Evolutionary conservation across 2,797 vertebrate species (phyloP).

Genomic region (Gastrophryne carolinensis): DNA sequence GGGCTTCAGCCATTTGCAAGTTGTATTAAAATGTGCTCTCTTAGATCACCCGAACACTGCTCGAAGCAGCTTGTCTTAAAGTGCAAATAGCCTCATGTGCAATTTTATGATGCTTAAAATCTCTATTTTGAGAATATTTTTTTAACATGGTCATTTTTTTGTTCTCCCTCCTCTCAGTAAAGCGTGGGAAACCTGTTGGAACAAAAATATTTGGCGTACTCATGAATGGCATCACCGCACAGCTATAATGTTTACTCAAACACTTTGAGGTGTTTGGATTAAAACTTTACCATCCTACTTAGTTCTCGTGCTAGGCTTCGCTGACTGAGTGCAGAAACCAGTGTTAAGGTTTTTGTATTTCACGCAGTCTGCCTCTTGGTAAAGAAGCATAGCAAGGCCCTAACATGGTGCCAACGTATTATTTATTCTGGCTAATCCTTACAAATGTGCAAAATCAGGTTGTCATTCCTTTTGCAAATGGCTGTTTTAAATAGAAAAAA

Average conservation of each 20-base stretch:
- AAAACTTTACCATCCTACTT: conserved; percentile 8
- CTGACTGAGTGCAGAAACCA: conserved; percentile 39
- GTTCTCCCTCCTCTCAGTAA: neutral
- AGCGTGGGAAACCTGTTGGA: conserved; percentile 22
- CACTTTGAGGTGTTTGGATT: conserved; percentile 36
- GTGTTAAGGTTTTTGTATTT: conserved; percentile 56
- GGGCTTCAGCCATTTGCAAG: conserved; percentile 16
- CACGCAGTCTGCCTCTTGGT: conserved; percentile 56
- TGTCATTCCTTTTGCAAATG: conserved; percentile 69
- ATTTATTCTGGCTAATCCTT: conserved; percentile 73
- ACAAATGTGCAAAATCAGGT: conserved; percentile 69
- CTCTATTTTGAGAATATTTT: neutral
- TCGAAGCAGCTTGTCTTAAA: neutral
- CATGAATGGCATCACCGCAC: neutral
- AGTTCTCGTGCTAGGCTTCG: conserved; percentile 51
- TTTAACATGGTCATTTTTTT: neutral
- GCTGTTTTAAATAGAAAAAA: conserved; percentile 66
- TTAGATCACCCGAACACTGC: neutral
- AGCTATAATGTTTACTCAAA: conserved; percentile 27
- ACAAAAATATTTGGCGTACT: conserved; percentile 12
- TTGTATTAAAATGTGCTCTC: conserved; percentile 35
- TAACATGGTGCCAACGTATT: conserved; percentile 60
- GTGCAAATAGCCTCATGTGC: neutral
- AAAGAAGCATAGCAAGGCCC: conserved; percentile 56
- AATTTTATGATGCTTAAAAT: neutral